Conservation (phyloP, 2,113 vertebrate genomes). For the Epinephelus lanceolatus region DNA sequence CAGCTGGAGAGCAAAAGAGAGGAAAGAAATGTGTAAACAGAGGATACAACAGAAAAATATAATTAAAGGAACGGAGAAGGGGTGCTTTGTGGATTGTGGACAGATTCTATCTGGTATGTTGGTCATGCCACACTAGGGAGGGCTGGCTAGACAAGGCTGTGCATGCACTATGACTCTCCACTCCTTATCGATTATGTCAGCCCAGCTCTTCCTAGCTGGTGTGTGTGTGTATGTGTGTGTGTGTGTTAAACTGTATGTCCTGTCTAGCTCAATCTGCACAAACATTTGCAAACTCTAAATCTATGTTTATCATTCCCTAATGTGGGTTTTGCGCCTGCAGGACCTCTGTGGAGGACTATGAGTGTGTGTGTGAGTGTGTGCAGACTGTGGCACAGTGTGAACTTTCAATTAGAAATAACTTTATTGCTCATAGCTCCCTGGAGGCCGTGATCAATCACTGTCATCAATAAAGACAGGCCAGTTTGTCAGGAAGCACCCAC, state of each 20-base stretch:
- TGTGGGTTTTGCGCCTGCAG: slow-evolving; percentile 14
- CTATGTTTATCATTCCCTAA: slow-evolving; percentile 8
- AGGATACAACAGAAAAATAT: slow-evolving; percentile 27
- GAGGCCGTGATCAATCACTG: slow-evolving; percentile 79
- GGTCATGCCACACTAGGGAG: slow-evolving; percentile 55
- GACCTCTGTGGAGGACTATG: slow-evolving; percentile 1
- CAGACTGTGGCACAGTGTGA: slow-evolving; percentile 58
- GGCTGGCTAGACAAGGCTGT: slow-evolving; percentile 48
- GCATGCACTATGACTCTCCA: slow-evolving; percentile 68
- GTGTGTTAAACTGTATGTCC: slow-evolving; percentile 3
- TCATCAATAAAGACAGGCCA: slow-evolving; percentile 79
- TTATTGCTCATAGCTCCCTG: slow-evolving; percentile 75
- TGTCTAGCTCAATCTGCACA: slow-evolving; percentile 39
- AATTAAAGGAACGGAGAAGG: slow-evolving; percentile 40
- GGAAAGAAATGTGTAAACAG: slow-evolving; percentile 21
- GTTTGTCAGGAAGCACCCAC: slow-evolving; percentile 74
- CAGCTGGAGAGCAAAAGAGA: not conserved
- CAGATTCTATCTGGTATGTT: slow-evolving; percentile 52
- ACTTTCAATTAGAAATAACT: slow-evolving; percentile 83
- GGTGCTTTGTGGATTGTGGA: slow-evolving; percentile 27
- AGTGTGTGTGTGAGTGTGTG: slow-evolving; percentile 32
- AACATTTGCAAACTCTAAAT: slow-evolving; percentile 35
- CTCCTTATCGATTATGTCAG: slow-evolving; percentile 74
- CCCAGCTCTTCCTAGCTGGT: slow-evolving; percentile 25
- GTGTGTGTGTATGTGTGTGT: slow-evolving; percentile 2